These are phyloP conservation scores for Eolophus roseicapilla DNA, from an alignment of 2,113 vertebrate species.

Conservation along the genomic window DNA sequence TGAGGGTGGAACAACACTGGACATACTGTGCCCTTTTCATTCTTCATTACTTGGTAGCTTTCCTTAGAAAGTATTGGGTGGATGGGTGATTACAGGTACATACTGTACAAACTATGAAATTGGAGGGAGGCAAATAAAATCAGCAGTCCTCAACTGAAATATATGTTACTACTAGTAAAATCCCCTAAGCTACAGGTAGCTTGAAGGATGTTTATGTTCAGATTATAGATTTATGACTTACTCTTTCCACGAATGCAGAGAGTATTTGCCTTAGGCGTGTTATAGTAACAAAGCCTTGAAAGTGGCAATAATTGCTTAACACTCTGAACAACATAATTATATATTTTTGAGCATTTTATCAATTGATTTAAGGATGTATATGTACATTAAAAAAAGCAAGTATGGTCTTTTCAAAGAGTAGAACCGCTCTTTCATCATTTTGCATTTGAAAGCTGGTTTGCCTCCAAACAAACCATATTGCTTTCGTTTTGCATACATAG, in stretches of 20 bases:
- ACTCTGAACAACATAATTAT: slow-evolving; percentile 53
- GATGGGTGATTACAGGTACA: neutral
- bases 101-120: neutral
- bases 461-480: neutral
- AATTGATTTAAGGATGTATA: slow-evolving; percentile 24
- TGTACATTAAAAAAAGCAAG: neutral
- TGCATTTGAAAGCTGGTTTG: neutral
- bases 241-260: slow-evolving; percentile 59
- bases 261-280: slow-evolving; percentile 62
- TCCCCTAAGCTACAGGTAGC: neutral
- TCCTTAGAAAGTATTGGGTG: slow-evolving; percentile 22
- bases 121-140: slow-evolving; percentile 34
- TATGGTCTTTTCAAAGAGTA: neutral
- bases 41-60: neutral
- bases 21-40: neutral
- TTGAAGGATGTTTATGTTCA: slow-evolving; percentile 65
- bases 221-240: slow-evolving; percentile 65
- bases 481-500: neutral
- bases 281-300: slow-evolving; percentile 42
- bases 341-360: slow-evolving; percentile 41
- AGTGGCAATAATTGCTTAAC: slow-evolving; percentile 61
- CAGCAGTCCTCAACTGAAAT: slow-evolving; percentile 38
- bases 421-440: neutral
- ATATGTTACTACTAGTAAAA: slow-evolving; percentile 31
- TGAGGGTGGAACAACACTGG: neutral